Conservation (phyloP, 2,113 vertebrate species). For the Steatornis caripensis region DNA sequence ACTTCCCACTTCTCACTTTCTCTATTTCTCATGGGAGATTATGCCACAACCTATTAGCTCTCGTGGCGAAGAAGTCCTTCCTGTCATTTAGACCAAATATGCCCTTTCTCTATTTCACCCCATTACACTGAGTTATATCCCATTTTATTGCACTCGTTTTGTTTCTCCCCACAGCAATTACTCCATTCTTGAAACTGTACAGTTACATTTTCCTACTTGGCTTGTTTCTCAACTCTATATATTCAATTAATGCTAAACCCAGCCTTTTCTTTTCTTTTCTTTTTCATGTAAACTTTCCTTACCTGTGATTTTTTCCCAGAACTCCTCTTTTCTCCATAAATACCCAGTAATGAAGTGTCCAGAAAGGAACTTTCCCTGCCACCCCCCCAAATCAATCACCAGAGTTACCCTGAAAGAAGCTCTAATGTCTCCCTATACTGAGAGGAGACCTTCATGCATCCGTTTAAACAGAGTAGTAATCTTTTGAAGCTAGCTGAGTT, state of each 20-base stretch:
- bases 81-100: conserved; percentile 5
- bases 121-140: neutral
- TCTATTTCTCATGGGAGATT: conserved; percentile 19
- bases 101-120: conserved; percentile 34
- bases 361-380: neutral
- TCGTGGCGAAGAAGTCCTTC: neutral
- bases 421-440: neutral
- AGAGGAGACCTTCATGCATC: neutral
- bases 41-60: conserved; percentile 42
- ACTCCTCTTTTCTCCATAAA: neutral
- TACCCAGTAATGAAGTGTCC: neutral
- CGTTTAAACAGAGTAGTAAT: neutral
- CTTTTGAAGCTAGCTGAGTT: neutral
- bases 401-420: neutral
- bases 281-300: neutral
- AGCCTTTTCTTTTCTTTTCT: neutral
- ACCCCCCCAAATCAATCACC: neutral
- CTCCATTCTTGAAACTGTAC: neutral
- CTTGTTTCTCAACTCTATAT: neutral
- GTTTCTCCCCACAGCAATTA: neutral
- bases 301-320: neutral
- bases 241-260: neutral
- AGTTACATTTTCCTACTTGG: neutral
- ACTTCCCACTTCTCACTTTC: neutral
- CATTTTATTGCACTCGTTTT: neutral